Evolutionary conservation across 2,797 vertebrate species (phyloP).

Genomic region (Syngnathus acus): DNA sequence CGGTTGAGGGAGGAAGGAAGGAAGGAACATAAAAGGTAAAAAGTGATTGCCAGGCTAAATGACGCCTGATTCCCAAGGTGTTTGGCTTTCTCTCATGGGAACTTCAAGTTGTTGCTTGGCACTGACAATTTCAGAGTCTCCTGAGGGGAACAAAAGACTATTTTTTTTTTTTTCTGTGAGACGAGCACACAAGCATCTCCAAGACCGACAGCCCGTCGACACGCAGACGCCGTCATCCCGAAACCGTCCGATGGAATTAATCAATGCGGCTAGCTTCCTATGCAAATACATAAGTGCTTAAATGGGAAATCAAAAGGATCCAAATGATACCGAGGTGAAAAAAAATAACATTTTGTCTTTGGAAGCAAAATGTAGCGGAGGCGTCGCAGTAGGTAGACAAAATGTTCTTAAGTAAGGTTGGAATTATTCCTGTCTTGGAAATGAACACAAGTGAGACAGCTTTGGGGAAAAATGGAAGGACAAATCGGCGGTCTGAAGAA

Average conservation of each 20-base stretch:
- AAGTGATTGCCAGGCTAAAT: constrained; percentile 63
- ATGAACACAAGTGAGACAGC: constrained; percentile 13
- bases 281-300: constrained; percentile 1
- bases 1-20: constrained; percentile 26
- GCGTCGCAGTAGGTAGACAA: constrained; percentile 23
- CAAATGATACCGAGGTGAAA: neutral
- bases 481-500: constrained; percentile 29
- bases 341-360: constrained; percentile 16
- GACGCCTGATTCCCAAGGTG: constrained; percentile 74
- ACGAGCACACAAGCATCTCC: constrained; percentile 33
- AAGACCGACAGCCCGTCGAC: constrained; percentile 31
- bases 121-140: constrained; percentile 67
- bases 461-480: neutral
- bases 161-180: constrained; percentile 6
- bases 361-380: constrained; percentile 19
- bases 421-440: constrained; percentile 40
- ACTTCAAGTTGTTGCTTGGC: constrained; percentile 63
- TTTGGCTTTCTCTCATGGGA: constrained; percentile 63
- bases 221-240: constrained; percentile 7
- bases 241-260: constrained; percentile 1
- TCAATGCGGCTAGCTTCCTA: neutral
- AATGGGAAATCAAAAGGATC: constrained; percentile 2
- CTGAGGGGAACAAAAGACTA: constrained; percentile 56
- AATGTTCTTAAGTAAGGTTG: constrained; percentile 34
- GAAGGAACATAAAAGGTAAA: constrained; percentile 28